These are phyloP conservation scores for Halocaridina rubra DNA, from an alignment of 2,888 invertebrate genomes.

Conservation along the genomic window DNA sequence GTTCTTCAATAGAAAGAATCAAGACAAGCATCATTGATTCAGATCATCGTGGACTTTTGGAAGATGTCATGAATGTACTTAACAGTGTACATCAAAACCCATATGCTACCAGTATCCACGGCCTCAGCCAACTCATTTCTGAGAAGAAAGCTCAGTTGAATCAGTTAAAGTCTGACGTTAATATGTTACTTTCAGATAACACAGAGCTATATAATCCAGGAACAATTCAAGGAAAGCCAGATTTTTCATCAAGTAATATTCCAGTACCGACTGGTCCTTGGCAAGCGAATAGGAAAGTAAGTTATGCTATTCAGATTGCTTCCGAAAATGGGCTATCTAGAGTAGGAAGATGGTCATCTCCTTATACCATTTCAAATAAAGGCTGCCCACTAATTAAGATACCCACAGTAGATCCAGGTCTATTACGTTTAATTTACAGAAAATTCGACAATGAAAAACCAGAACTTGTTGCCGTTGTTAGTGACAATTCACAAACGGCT, in stretches of 20 bases:
- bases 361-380: not conserved
- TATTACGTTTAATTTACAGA: not conserved
- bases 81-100: not conserved
- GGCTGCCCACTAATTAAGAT: not conserved
- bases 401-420: not conserved
- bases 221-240: not conserved
- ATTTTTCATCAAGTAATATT: not conserved
- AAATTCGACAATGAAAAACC: not conserved
- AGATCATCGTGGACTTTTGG: not conserved
- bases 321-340: not conserved
- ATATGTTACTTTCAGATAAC: not conserved
- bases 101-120: not conserved
- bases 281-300: not conserved
- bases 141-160: not conserved
- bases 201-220: not conserved
- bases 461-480: not conserved
- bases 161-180: not conserved
- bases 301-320: not conserved
- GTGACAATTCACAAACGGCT: not conserved
- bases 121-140: not conserved
- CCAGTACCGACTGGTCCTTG: not conserved
- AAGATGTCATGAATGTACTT: not conserved
- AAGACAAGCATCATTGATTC: not conserved
- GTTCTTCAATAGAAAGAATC: not conserved
- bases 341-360: not conserved